phyloP scores from a whole-genome alignment of 2,797 vertebrate genomes.

The Muscicapa striata region DNA sequence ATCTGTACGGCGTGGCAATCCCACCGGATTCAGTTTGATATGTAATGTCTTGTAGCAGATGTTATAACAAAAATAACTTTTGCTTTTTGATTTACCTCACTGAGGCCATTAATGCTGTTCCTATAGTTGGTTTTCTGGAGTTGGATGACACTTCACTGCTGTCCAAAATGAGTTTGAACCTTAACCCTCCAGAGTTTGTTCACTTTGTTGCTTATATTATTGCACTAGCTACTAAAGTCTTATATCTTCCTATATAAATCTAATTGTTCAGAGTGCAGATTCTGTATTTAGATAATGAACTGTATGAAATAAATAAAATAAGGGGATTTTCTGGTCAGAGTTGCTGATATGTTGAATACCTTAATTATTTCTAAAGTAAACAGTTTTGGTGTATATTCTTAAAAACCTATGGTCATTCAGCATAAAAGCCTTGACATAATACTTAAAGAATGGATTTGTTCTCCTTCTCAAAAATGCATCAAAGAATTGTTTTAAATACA shows the following conservation, averaged over 20 bases:
- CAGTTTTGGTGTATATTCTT: slow-evolving; percentile 68
- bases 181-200: slow-evolving; percentile 68
- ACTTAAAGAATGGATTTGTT: slow-evolving; percentile 71
- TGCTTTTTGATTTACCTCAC: slow-evolving; percentile 74
- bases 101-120: slow-evolving; percentile 76
- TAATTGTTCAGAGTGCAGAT: slow-evolving; percentile 69
- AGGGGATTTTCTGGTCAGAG: slow-evolving; percentile 50
- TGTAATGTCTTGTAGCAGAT: slow-evolving; percentile 73
- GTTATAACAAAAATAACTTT: slow-evolving; percentile 73
- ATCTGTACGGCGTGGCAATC: slow-evolving; percentile 19
- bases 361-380: slow-evolving; percentile 69
- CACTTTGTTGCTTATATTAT: slow-evolving; percentile 71
- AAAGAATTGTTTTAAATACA: slow-evolving; percentile 69
- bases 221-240: slow-evolving; percentile 75
- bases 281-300: slow-evolving; percentile 70
- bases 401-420: slow-evolving; percentile 70
- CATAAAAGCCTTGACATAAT: slow-evolving; percentile 70
- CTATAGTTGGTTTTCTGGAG: slow-evolving; percentile 68
- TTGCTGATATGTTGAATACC: slow-evolving; percentile 56
- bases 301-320: slow-evolving; percentile 83
- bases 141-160: slow-evolving; percentile 59
- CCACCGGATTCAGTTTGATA: slow-evolving; percentile 64
- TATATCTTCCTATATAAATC: slow-evolving; percentile 67
- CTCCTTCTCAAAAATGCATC: slow-evolving; percentile 73
- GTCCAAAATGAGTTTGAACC: slow-evolving; percentile 72